Evolutionary conservation across 2,888 invertebrate species (phyloP).

Genomic region (Tetragonula carbonaria): DNA sequence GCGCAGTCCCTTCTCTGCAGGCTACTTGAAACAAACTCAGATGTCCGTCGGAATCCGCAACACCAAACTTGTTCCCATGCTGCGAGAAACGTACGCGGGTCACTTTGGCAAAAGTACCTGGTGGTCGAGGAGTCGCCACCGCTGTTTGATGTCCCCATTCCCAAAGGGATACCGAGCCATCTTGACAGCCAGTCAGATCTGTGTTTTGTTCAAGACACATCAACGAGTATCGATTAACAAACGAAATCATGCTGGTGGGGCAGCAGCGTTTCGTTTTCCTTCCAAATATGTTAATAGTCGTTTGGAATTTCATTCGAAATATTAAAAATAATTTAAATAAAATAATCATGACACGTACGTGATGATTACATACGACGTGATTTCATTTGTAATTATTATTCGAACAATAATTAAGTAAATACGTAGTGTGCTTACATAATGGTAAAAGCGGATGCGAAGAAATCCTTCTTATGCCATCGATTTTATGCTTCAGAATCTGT

Average conservation of each 20-base stretch:
- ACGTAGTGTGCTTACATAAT: conserved; percentile 93
- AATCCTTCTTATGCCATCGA: conserved; percentile 97
- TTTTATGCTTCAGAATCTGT: conserved; percentile 96
- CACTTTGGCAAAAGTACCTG: conserved; percentile 97
- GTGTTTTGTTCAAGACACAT: conserved; percentile 15
- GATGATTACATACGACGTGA: too few species aligned
- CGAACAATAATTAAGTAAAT: not conserved
- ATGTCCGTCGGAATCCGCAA: conserved; percentile 98
- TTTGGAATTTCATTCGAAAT: too few species aligned
- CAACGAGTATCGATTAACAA: not conserved
- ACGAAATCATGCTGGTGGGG: too few species aligned
- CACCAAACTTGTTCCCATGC: conserved; percentile 99
- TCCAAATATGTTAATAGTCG: too few species aligned
- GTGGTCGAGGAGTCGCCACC: conserved; percentile 95
- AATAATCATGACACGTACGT: too few species aligned
- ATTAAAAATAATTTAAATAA: too few species aligned
- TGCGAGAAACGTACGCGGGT: conserved; percentile 97
- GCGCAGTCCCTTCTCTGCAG: conserved; percentile 89
- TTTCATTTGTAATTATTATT: not conserved
- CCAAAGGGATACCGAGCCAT: conserved; percentile 98
- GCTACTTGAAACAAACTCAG: conserved; percentile 97
- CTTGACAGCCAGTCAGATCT: conserved; percentile 97
- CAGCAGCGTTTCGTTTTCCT: too few species aligned
- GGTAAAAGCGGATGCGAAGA: conserved; percentile 98
- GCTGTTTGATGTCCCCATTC: conserved; percentile 98